These are phyloP conservation scores for Lampropteryx suffumata DNA, from an alignment of 2,888 invertebrate species.

Conservation along the genomic window DNA sequence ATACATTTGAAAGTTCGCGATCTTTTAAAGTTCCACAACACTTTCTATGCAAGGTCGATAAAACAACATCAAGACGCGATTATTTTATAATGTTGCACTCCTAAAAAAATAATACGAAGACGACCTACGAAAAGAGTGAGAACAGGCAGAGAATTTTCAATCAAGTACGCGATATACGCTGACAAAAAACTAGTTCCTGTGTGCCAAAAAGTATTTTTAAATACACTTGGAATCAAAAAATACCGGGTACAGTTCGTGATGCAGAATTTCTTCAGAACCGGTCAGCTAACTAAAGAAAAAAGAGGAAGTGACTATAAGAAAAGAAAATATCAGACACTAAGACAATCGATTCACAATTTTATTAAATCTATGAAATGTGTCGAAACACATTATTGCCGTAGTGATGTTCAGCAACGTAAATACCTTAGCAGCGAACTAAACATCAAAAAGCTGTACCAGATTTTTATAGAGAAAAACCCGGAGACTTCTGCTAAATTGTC, in stretches of 20 bases:
- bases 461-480: conserved; percentile 3
- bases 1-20: not conserved
- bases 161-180: conserved; percentile 1
- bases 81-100: conserved; percentile 2
- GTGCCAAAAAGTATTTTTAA: too few species aligned
- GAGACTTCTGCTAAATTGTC: conserved; percentile 20
- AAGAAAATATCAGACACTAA: not conserved
- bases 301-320: conserved; percentile 1
- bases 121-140: conserved; percentile 1
- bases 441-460: conserved; percentile 25
- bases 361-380: conserved; percentile 26
- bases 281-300: not conserved
- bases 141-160: not conserved
- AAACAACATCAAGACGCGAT: not conserved
- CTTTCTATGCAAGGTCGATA: conserved; percentile 2
- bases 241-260: too few species aligned
- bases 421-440: conserved; percentile 7
- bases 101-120: conserved; percentile 2
- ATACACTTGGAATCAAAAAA: too few species aligned
- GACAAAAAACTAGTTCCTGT: not conserved
- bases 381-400: conserved; percentile 23
- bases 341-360: conserved; percentile 20
- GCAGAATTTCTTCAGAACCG: conserved; percentile 1
- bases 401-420: conserved; percentile 5
- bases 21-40: conserved; percentile 1